phyloP scores from a whole-genome alignment of 1,140 invertebrate species.

The Euschistus heros region DNA sequence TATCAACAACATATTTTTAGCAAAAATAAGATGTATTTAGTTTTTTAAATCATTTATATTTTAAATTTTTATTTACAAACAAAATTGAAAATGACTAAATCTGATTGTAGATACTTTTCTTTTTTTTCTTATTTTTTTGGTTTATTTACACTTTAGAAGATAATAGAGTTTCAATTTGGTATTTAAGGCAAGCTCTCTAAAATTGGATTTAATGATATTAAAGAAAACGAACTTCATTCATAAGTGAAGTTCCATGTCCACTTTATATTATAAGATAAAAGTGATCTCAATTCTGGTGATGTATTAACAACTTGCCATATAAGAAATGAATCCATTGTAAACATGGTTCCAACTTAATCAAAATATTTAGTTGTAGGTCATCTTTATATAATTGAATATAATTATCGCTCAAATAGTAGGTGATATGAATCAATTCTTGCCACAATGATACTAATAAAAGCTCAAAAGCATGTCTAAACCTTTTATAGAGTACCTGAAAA shows the following conservation, averaged over 20 bases:
- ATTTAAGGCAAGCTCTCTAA: neutral
- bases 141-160: no score
- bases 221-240: constrained; percentile 7
- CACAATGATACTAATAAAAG: constrained; percentile 21
- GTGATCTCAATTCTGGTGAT: constrained; percentile 27
- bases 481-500: constrained; percentile 25
- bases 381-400: constrained; percentile 24
- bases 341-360: constrained; percentile 24
- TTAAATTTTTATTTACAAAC: no score
- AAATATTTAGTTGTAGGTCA: constrained; percentile 25
- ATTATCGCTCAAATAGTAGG: constrained; percentile 22
- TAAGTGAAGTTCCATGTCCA: no score
- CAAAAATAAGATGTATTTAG: no score
- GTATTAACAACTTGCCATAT: constrained; percentile 27
- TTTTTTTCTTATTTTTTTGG: no score
- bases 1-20: no score
- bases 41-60: no score
- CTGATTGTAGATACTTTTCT: no score
- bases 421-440: constrained; percentile 24
- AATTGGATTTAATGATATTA: constrained; percentile 1
- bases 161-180: no score
- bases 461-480: constrained; percentile 21
- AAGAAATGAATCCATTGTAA: constrained; percentile 22
- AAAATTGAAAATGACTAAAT: no score
- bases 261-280: constrained; percentile 23